Evolutionary conservation across 2,888 invertebrate species (phyloP).

Genomic region (Lordiphosa andalusiaca): DNA sequence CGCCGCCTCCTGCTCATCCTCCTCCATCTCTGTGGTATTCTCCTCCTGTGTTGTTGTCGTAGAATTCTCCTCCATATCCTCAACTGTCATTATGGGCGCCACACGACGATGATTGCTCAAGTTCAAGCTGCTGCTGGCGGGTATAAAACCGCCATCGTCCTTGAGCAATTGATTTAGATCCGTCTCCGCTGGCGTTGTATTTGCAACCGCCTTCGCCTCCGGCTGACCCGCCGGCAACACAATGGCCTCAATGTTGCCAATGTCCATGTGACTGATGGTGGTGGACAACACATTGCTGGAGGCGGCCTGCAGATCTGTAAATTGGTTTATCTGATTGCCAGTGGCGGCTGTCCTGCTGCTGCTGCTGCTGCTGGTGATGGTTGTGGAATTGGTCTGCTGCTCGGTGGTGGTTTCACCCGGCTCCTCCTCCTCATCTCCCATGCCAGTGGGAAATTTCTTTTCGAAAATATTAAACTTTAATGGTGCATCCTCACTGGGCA

Average conservation of each 20-base stretch:
- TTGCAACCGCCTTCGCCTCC: slow-evolving; percentile 14
- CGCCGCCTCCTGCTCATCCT: not conserved
- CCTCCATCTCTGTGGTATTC: slow-evolving; percentile 36
- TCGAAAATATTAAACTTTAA: slow-evolving; percentile 79
- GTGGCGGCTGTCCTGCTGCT: slow-evolving; percentile 28
- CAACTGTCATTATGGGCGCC: slow-evolving; percentile 60
- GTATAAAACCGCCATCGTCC: slow-evolving; percentile 72
- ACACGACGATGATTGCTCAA: slow-evolving; percentile 61
- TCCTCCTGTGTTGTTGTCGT: slow-evolving; percentile 8
- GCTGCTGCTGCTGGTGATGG: not conserved
- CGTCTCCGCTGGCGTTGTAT: slow-evolving; percentile 18
- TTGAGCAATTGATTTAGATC: slow-evolving; percentile 66
- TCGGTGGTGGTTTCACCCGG: not conserved
- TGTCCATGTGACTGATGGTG: slow-evolving; percentile 19
- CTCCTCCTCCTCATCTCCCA: slow-evolving; percentile 8
- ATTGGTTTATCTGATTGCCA: not conserved
- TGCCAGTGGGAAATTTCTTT: slow-evolving; percentile 70
- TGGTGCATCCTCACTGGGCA: slow-evolving; percentile 75
- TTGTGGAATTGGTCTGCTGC: slow-evolving; percentile 19
- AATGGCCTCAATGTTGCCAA: slow-evolving; percentile 73
- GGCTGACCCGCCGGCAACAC: slow-evolving; percentile 66
- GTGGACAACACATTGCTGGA: slow-evolving; percentile 39
- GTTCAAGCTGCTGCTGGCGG: slow-evolving; percentile 50
- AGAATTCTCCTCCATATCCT: slow-evolving; percentile 15
- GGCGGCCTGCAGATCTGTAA: slow-evolving; percentile 43